Evolutionary conservation across 2,797 vertebrate genomes (phyloP), one percentile per base, ranked within the genome.

Genomic region (Orestias chungarensis): DNA sequence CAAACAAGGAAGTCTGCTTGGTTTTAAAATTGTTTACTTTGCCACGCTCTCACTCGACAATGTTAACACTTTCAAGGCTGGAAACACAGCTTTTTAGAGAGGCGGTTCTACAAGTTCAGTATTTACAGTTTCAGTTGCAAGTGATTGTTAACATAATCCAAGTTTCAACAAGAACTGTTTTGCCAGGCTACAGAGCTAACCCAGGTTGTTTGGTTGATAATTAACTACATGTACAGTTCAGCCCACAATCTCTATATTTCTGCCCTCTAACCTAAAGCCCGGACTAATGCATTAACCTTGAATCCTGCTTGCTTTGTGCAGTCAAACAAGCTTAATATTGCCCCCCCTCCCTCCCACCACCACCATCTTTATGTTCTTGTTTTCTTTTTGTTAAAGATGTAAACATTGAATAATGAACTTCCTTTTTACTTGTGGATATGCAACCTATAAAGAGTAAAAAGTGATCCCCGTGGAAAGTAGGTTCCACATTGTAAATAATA

Each of bases 131-230:
- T 82, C 80, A 69, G 76, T 74, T 75, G 55, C 71, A 70, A 70
- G 71, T 43, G 62, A 91, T 85, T 88, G 87, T 92, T 88, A 91
- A 89, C 77, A 69, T 93, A 92, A 94, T 93, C 90, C 88, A 75
- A 74, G 81, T 92, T 94, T 94, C 92, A 94, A 91, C 93, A 92
- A 85, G 85, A 87, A 46, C 52, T 90, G 90, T 91, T 94, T 92
- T 91, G 92, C 87, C 86, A 91, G 82, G 87, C 77, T 62, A 67
- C 44, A 47, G 70, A 76, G 72, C 82, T 81, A 84, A 86, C 89
- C 85, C 91, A 82, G 82, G 89, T 90, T 92, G 88, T 93, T 91
- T 92, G 82, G 91, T 90, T 93, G 89, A 91, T 90, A 88, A 93
- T 94, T 93, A 92, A 91, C 88, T 78, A 76, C 77, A 82, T 68